Base-by-base conservation (phyloP, 1,140 invertebrate species). In the Drosophila murphyi region DNA sequence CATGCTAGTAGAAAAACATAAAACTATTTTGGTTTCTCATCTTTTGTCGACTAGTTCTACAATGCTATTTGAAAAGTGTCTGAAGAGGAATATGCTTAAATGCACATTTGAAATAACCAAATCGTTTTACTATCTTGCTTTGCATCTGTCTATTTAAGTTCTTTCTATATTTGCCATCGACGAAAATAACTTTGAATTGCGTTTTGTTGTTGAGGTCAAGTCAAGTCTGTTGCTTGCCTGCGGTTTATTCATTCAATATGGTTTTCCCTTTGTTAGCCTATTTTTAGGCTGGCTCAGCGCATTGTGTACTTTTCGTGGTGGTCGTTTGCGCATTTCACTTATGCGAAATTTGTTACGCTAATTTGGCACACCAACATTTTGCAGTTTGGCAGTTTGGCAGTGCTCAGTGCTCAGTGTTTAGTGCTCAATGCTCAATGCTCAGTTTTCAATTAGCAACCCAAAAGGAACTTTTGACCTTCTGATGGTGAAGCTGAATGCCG, bases 321-420 rank as follows among this genome's bases (percentile, higher is more conserved):
- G 32, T 59, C 60, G 51, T 81, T 62, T 69, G 69, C 72, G 77
- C 77, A 67, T 77, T 81, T 78, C 67, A 81, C 82, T 86, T 79
- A 82, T 87, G 79, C 72, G 78, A 71, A 80, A 62, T 63, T 62
- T 60, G 61, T 71, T 35, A 59, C 55, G 83, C 85, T 89, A 88
- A 89, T 89, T 88, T 80, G 76, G 52, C 47, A 62, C 57, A 60
- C 43, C 69, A 72, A 63, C 52, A 74, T 74, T 70, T 47, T 29
- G 5, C 10, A 41, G 39, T 3, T 41, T 20, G 20, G 20, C 41
- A 64, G 52, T 56, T 41, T 20, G 20, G 20, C 41, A 64, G 52
- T 56, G 57, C 20, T 31, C 5, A 28, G 35, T 41, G 35, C 39
- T 55, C 52, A 55, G 35, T 28, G 37, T 35, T 35, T 10, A 45